phyloP scores from a whole-genome alignment of 1,140 invertebrate genomes.

The Solenopsis invicta region DNA sequence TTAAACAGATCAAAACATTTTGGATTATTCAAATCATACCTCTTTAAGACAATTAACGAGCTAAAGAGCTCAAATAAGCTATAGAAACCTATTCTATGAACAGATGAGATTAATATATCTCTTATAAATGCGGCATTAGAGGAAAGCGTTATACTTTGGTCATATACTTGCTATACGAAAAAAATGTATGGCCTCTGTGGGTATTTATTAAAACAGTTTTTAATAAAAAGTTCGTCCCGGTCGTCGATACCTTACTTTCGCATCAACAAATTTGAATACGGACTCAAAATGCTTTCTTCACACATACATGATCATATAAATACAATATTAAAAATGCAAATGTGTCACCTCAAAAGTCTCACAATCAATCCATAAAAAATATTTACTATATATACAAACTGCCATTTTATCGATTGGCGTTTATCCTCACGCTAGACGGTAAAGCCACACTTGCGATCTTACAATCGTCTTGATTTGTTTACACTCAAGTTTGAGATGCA shows the following conservation, averaged over 20 bases:
- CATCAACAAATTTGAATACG: conserved; percentile 24
- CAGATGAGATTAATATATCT: neutral
- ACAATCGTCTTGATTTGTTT: neutral
- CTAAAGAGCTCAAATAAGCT: neutral
- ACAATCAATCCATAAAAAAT: conserved; percentile 70
- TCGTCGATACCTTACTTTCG: neutral
- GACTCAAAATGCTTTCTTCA: conserved; percentile 15
- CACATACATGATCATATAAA: conserved; percentile 56
- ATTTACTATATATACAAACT: conserved; percentile 75
- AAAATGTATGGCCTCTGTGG: conserved; percentile 51
- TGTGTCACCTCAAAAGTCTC: conserved; percentile 57
- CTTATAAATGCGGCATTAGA: conserved; percentile 32
- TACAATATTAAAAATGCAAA: conserved; percentile 57
- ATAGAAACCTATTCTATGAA: neutral
- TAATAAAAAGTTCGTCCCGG: neutral
- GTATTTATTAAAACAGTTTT: conserved; percentile 25
- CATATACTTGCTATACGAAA: conserved; percentile 36
- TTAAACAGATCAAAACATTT: too few species aligned
- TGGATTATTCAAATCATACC: too few species aligned
- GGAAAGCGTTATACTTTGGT: conserved; percentile 49
- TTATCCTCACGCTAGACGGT: neutral
- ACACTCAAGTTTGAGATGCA: conserved; percentile 4
- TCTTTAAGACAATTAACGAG: neutral
- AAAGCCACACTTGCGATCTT: neutral
- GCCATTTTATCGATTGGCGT: conserved; percentile 7